Evolutionary conservation across 2,888 invertebrate species (phyloP), one percentile per base, ranked within the genome.

Genomic region (Rhamphomyia laevipes): DNA sequence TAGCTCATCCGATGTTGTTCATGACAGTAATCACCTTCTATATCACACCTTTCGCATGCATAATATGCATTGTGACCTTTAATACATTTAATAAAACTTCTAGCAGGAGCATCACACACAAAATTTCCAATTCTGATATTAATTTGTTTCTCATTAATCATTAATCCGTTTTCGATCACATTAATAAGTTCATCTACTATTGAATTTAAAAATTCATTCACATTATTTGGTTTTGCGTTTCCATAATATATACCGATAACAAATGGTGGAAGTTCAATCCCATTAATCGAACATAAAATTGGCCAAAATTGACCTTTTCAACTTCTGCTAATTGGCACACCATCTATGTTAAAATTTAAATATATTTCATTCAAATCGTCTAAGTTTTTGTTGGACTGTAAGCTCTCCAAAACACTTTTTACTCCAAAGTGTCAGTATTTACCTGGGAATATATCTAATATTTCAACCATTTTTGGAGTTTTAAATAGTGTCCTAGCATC

Each of bases 291-390:
- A 2, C 42, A 16, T 18, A 46, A n/a, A 15, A 49, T 49, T 4
- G 45, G 49, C 49, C 49, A 46, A 49, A 49, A 43, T 37, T 46
- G 42, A 12, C 27, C 37, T 44, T 44, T 38, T 12, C 41, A 44
- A 18, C 47, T 50, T 18, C 40, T 47, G 16, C 30, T 43, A 23
- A 50, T 47, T 4, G 31, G 38, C 33, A 48, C 12, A 3, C 45
- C 48, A 30, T 48, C 48, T 17, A 48, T 45, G 16, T 45, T 48
- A n/a, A 50, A 47, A 40, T 40, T 16, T 7, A 50, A 35, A 12
- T n/a, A n/a, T n/a, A n/a, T n/a, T n/a, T n/a, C n/a, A n/a, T n/a
- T n/a, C n/a, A n/a, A n/a, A n/a, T n/a, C n/a, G n/a, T n/a, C n/a
- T n/a, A n/a, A n/a, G n/a, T n/a, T n/a, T n/a, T n/a, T n/a, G n/a